A percentile compares a stretch with the other conserved stretches of the same genome.
Conservation (phyloP, 2,797 vertebrate species). For the Clarias laeviceps region DNA sequence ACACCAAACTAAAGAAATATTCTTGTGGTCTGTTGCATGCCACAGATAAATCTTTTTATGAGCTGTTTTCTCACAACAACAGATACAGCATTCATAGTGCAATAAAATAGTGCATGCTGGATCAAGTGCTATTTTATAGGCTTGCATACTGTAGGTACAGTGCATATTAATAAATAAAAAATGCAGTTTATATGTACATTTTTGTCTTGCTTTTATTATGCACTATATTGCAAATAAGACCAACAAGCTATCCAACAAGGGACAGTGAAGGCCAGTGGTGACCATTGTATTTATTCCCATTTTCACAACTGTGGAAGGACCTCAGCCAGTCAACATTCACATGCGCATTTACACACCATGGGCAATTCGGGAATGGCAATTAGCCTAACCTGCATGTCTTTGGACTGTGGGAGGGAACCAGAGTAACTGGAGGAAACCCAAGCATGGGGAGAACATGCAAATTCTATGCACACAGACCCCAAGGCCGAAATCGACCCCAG, state of each 20-base stretch:
- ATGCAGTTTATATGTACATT: background rate
- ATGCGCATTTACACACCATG: no score
- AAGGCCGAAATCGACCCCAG: no score
- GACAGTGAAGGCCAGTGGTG: no score
- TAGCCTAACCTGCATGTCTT: no score
- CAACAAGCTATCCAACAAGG: background rate
- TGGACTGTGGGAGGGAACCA: no score
- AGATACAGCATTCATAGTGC: background rate
- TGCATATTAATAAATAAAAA: background rate
- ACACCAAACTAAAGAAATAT: background rate
- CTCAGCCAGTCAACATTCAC: no score
- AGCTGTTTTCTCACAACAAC: background rate
- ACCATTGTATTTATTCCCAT: no score
- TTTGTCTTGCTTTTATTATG: background rate
- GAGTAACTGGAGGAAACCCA: no score
- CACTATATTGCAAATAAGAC: background rate
- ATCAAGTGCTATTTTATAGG: constrained; percentile 4
- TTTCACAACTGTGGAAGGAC: no score
- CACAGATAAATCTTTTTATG: background rate
- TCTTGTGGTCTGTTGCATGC: background rate
- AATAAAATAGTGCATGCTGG: background rate
- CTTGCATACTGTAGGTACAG: background rate
- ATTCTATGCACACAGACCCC: no score
- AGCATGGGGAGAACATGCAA: no score
- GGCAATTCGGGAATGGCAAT: no score